A percentile compares a stretch with the other conserved stretches of the same genome.
Conservation (phyloP, 2,113 vertebrate genomes). For the Sinocyclocheilus rhinocerous region DNA sequence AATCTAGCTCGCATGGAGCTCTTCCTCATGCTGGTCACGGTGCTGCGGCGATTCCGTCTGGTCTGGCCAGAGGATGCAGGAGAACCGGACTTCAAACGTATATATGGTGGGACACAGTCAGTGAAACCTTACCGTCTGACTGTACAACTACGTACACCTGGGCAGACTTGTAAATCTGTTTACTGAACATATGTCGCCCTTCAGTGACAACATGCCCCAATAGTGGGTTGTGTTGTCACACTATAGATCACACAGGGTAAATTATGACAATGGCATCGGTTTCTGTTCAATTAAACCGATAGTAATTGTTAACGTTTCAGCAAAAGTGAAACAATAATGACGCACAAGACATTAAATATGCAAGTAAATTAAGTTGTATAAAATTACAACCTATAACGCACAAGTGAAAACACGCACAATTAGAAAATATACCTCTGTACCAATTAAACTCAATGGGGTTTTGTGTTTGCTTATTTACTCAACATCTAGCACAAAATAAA, state of each 20-base stretch:
- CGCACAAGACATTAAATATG: background rate
- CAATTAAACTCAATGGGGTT: background rate
- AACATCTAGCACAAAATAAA: background rate
- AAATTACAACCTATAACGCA: background rate
- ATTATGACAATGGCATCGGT: background rate
- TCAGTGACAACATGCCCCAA: background rate
- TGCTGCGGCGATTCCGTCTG: background rate
- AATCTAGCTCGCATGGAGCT: conserved; percentile 24
- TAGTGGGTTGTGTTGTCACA: background rate
- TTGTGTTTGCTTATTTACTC: background rate
- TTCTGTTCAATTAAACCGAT: background rate
- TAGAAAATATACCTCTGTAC: background rate
- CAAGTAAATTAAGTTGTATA: background rate
- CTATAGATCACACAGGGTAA: background rate
- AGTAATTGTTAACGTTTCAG: background rate
- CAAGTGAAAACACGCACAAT: background rate
- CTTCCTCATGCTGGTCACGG: conserved; percentile 20
- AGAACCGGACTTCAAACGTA: background rate
- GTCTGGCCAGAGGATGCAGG: conserved; percentile 3
- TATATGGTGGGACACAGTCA: background rate
- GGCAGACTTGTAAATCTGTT: background rate
- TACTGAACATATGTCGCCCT: background rate
- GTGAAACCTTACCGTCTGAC: background rate
- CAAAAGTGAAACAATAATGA: background rate
- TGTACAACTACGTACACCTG: background rate